Conservation (phyloP, 2,888 invertebrate genomes). For the Clivina fossor region DNA sequence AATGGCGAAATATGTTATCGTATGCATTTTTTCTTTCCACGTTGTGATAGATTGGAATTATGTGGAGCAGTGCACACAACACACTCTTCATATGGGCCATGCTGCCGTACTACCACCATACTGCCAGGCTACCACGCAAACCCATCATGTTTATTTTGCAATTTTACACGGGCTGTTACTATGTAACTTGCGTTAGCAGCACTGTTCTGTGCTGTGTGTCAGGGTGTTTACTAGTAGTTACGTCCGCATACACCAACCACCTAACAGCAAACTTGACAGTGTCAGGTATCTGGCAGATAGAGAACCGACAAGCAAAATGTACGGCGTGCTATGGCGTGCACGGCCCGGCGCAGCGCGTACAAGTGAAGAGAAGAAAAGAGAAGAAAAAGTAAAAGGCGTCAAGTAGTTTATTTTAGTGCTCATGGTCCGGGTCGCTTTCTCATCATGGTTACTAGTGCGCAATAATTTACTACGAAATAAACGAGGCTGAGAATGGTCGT, state of each 20-base stretch:
- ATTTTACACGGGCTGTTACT: conserved; percentile 12
- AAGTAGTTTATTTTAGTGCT: too few relatives aligned
- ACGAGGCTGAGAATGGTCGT: neutral
- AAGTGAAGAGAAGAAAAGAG: too few relatives aligned
- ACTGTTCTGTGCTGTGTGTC: too few relatives aligned
- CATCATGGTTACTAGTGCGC: neutral
- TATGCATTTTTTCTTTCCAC: conserved; percentile 12
- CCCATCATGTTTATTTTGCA: conserved; percentile 16
- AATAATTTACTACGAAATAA: neutral
- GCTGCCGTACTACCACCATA: too few relatives aligned
- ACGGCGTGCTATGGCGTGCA: too few relatives aligned
- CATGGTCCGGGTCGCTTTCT: too few relatives aligned
- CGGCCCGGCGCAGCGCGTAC: too few relatives aligned
- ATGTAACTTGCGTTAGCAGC: too few relatives aligned
- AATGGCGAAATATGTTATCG: conserved; percentile 26
- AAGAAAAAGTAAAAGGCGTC: too few relatives aligned
- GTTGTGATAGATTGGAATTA: conserved; percentile 21
- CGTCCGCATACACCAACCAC: neutral
- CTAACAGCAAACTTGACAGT: neutral
- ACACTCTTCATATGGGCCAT: too few relatives aligned
- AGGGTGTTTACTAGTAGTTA: too few relatives aligned
- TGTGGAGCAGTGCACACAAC: conserved; percentile 7
- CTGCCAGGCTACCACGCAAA: conserved; percentile 2
- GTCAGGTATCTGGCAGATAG: too few relatives aligned
- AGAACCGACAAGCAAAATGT: neutral